Percentiles rank a stretch among this genome's conserved stretches.
These are phyloP conservation scores for Tragelaphus oryx DNA, from an alignment of 2,797 vertebrate genomes.

Conservation along the genomic window DNA sequence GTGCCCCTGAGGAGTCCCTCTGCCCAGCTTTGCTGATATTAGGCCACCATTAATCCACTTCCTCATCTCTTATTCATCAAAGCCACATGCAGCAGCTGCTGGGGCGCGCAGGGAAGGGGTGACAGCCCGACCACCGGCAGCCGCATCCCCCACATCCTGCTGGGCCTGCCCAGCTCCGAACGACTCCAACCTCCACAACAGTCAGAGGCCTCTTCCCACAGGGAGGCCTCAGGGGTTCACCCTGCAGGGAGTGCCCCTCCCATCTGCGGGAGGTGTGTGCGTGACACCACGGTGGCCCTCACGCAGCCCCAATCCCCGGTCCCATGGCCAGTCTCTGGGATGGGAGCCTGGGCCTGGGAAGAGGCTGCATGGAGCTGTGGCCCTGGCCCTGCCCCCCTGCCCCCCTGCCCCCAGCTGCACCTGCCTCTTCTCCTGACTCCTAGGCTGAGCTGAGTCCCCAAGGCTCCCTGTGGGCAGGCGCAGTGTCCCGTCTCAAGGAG, in stretches of 20 bases:
- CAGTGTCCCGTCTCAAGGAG: background rate
- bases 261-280: background rate
- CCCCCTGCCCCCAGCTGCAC: too few relatives aligned
- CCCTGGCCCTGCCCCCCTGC: background rate
- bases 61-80: slow-evolving; percentile 56
- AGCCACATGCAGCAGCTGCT: background rate
- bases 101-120: background rate
- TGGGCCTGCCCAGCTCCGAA: background rate
- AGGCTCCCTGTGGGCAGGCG: background rate
- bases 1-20: background rate
- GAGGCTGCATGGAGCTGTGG: background rate
- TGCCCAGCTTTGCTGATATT: background rate
- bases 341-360: background rate
- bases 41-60: slow-evolving; percentile 34
- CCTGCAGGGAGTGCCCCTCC: background rate
- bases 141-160: background rate
- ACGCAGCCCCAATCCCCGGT: background rate
- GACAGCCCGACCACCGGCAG: background rate
- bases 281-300: background rate
- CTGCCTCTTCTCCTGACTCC: background rate
- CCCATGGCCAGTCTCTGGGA: background rate
- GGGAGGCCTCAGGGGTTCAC: background rate
- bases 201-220: background rate
- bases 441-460: background rate
- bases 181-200: background rate